Evolutionary conservation across 1,140 invertebrate genomes (phyloP), one percentile per base, ranked within the genome.

Genomic region (Apis dorsata): DNA sequence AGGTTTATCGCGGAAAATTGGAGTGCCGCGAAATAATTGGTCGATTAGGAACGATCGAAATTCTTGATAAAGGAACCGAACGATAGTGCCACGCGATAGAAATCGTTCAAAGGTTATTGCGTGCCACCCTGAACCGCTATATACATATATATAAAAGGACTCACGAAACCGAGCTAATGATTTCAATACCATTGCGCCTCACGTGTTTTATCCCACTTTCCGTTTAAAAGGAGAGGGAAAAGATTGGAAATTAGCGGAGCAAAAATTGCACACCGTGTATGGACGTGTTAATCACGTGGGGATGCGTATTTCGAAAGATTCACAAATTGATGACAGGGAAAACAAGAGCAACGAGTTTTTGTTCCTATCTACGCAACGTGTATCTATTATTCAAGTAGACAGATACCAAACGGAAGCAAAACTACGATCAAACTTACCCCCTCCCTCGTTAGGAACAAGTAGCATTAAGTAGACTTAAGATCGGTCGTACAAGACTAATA

Each of bases 1-100:
- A 77, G 71, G 76, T 86, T 87, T 84, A 84, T 84, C 68, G 84
- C 71, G 81, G 81, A 84, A 86, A 86, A 87, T 84, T 81, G 85
- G 74, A 84, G 73, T 84, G 81, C 77, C 80, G 74, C 72, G 60
- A 63, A 86, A 87, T 86, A 84, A 87, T 87, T 84, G 81, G 81
- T 83, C 81, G 85, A 87, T 83, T 81, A 86, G 85, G 65, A 78
- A 57, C 79, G 84, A 86, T 86, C 85, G 59, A 83, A 75, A 79
- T 85, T 79, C 68, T 57, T 73, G 85, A 86, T 86, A 86, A 74
- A 21, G 8, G 68, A 19, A n/a, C 62, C 63, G 57, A 83, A 79
- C 84, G 79, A 85, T 85, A 62, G 53, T 63, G 65, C 84, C 70
- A 75, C 63, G 70, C 84, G 85, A 86, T 85, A 86, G n/a, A 71